Evolutionary conservation across 1,140 invertebrate species (phyloP).

Genomic region (Mycetomoellerius zeteki): DNA sequence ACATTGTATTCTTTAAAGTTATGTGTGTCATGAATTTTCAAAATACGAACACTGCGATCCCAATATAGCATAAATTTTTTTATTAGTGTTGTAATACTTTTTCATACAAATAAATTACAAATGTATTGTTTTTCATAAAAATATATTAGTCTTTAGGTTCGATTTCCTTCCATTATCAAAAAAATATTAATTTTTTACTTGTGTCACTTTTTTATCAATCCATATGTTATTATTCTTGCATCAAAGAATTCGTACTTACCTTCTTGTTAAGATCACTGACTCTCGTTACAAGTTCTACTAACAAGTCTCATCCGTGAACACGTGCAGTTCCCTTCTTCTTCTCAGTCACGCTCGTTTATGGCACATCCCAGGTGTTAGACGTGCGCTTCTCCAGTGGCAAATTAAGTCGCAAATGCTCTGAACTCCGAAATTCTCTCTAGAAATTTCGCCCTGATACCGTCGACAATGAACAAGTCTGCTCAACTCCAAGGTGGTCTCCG

Average conservation of each 20-base stretch:
- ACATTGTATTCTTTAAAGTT: too few relatives aligned
- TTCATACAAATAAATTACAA: too few relatives aligned
- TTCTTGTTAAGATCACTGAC: slow-evolving; percentile 4
- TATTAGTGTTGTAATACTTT: too few relatives aligned
- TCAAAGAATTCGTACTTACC: slow-evolving; percentile 20
- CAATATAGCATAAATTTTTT: too few relatives aligned
- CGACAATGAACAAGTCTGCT: slow-evolving; percentile 60
- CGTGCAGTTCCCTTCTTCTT: slow-evolving; percentile 10
- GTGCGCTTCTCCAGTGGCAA: neutral
- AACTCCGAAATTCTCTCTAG: slow-evolving; percentile 62
- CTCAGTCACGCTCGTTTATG: slow-evolving; percentile 31
- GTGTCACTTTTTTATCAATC: too few relatives aligned
- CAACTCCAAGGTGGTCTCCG: slow-evolving; percentile 50
- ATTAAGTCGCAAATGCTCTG: neutral
- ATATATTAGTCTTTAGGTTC: too few relatives aligned
- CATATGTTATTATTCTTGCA: neutral
- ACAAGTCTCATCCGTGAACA: slow-evolving; percentile 35
- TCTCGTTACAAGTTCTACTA: neutral
- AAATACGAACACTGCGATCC: too few relatives aligned
- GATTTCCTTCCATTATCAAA: too few relatives aligned
- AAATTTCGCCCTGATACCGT: slow-evolving; percentile 60
- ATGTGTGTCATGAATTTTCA: too few relatives aligned
- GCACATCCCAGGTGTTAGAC: slow-evolving; percentile 42
- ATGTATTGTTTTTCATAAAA: too few relatives aligned
- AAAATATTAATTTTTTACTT: too few relatives aligned